Evolutionary conservation across 2,113 vertebrate genomes (phyloP).

Genomic region (Puma concolor): DNA sequence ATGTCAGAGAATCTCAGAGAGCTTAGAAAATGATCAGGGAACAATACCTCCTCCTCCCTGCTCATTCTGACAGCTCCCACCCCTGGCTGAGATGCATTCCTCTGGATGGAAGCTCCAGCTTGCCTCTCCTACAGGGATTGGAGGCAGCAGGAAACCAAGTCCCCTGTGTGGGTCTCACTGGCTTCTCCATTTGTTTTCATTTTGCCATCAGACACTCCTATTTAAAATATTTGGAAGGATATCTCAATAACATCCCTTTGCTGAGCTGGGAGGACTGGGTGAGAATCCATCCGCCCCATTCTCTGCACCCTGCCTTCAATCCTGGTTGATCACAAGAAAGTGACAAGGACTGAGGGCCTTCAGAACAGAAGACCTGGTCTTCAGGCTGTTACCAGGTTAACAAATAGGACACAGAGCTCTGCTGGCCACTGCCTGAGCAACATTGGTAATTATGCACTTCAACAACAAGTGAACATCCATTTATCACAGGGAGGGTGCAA

Average conservation of each 20-base stretch:
- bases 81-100: constrained; percentile 57
- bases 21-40: constrained; percentile 58
- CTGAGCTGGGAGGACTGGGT: constrained; percentile 67
- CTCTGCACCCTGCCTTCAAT: constrained; percentile 43
- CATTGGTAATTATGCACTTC: background rate
- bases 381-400: background rate
- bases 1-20: constrained; percentile 53
- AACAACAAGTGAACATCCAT: background rate
- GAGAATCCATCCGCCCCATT: constrained; percentile 24
- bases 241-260: constrained; percentile 77
- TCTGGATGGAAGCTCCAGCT: constrained; percentile 41
- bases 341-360: background rate
- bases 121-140: constrained; percentile 65
- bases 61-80: constrained; percentile 43
- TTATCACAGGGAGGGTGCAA: constrained; percentile 32
- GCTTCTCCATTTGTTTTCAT: constrained; percentile 84
- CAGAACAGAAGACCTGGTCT: background rate
- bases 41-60: constrained; percentile 30
- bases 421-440: background rate
- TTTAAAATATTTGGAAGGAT: constrained; percentile 83
- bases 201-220: constrained; percentile 81
- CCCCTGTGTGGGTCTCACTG: background rate
- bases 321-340: background rate
- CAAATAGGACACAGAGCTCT: background rate
- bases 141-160: constrained; percentile 57